Evolutionary conservation across 37 sponge, comb jelly and placozoan species (phyloP).

Genomic region (Hexactinellida sp.): DNA sequence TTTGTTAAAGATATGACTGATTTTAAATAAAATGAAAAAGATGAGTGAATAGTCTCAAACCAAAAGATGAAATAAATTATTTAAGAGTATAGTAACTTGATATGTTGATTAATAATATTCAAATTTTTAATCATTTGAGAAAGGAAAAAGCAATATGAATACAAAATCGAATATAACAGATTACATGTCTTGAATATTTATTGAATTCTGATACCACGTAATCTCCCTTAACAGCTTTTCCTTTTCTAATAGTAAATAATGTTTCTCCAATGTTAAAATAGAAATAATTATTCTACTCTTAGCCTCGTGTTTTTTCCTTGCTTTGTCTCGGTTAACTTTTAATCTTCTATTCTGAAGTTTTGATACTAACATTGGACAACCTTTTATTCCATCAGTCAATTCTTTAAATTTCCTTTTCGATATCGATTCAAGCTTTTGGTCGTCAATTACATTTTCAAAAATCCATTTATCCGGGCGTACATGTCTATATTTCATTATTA

Average conservation of each 20-base stretch:
- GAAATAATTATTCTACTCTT: neutral
- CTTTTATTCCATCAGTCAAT: neutral
- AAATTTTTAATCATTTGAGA: too few species aligned
- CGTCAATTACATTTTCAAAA: neutral
- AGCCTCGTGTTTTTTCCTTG: neutral
- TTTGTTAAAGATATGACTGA: too few species aligned
- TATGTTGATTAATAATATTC: too few species aligned
- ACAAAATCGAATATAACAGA: too few species aligned
- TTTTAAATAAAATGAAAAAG: too few species aligned
- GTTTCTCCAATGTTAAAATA: neutral
- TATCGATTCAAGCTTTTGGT: neutral
- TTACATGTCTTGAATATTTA: too few species aligned
- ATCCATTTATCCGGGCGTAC: neutral
- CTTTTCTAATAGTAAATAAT: neutral
- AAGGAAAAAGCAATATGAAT: too few species aligned
- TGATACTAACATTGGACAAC: neutral
- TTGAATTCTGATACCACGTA: neutral
- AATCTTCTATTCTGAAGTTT: neutral
- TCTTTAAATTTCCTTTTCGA: neutral
- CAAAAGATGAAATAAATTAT: too few species aligned
- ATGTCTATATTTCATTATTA: neutral
- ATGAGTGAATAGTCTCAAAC: too few species aligned
- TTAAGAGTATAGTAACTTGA: too few species aligned
- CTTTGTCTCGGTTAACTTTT: neutral
- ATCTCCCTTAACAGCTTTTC: neutral